Percentiles rank a stretch among this genome's conserved stretches.
phyloP scores from a whole-genome alignment of 92 coral and sea anemone genomes.

The Heteractis magnifica region DNA sequence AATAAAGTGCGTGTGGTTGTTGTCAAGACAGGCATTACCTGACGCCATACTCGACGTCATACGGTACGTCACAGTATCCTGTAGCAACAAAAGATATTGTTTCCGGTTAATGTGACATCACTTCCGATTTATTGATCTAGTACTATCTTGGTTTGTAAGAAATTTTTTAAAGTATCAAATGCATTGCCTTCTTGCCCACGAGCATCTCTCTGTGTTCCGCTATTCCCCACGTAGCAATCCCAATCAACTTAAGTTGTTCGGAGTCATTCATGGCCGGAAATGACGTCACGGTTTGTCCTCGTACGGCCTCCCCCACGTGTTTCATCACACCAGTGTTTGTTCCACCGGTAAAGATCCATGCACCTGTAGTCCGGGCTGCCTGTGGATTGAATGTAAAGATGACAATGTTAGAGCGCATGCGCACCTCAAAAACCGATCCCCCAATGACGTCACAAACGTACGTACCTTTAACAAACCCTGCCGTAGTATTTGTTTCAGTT shows the following conservation, averaged over 20 bases:
- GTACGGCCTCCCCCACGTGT: constrained; percentile 46
- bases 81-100: neutral
- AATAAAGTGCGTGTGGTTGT: constrained; percentile 85
- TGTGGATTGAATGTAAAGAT: neutral
- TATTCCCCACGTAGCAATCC: constrained; percentile 81
- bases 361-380: constrained; percentile 81
- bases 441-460: too few species aligned
- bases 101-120: too few species aligned
- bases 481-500: neutral
- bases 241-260: constrained; percentile 60
- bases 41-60: constrained; percentile 85
- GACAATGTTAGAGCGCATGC: too few species aligned
- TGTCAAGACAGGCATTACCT: constrained; percentile 79
- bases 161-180: too few species aligned
- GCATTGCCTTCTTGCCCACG: constrained; percentile 44
- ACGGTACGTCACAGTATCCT: constrained; percentile 76
- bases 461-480: neutral
- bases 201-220: constrained; percentile 61
- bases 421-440: too few species aligned
- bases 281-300: constrained; percentile 69
- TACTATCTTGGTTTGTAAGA: too few species aligned
- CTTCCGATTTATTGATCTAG: too few species aligned
- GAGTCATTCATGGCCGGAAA: constrained; percentile 22
- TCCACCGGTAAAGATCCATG: constrained; percentile 79
- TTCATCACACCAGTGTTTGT: constrained; percentile 67